These are phyloP conservation scores for Melanotaenia maccullochi DNA, from an alignment of 2,797 vertebrate species.

Conservation along the genomic window DNA sequence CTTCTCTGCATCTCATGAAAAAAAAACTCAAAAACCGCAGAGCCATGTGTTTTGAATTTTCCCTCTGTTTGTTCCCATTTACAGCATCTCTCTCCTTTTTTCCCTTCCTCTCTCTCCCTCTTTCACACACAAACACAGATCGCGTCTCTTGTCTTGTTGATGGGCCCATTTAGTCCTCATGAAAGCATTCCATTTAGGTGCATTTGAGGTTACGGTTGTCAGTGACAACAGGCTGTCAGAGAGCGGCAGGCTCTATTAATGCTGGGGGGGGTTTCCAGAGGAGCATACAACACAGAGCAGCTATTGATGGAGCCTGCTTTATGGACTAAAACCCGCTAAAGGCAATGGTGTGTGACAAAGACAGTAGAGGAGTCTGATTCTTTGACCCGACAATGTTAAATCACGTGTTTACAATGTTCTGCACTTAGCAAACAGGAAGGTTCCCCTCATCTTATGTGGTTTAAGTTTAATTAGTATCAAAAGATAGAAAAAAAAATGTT, in stretches of 20 bases:
- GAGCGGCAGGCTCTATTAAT: conserved; percentile 81
- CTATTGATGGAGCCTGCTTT: conserved; percentile 66
- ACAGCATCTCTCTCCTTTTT: conserved; percentile 67
- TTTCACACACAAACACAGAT: conserved; percentile 25
- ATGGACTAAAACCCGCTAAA: conserved; percentile 58
- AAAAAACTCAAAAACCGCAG: conserved; percentile 72
- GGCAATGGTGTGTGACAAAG: conserved; percentile 54
- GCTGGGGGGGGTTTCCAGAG: conserved; percentile 72
- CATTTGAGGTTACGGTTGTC: conserved; percentile 85
- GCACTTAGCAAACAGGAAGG: not conserved
- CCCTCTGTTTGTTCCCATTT: conserved; percentile 80
- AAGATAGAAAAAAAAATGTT: no score
- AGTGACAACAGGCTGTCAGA: conserved; percentile 87
- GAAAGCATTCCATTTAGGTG: conserved; percentile 79
- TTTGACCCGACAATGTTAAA: conserved; percentile 39
- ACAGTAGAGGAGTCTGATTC: conserved; percentile 23
- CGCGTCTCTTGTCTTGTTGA: conserved; percentile 59
- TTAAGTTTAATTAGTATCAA: no score
- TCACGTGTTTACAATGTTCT: conserved; percentile 21
- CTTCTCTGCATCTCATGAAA: conserved; percentile 69
- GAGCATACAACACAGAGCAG: conserved; percentile 60
- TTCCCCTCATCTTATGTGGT: not conserved
- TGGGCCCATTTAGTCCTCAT: conserved; percentile 73
- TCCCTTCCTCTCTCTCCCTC: conserved; percentile 19
- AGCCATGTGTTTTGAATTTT: conserved; percentile 82